phyloP scores from a whole-genome alignment of 2,113 vertebrate species.

The Vidua macroura region DNA sequence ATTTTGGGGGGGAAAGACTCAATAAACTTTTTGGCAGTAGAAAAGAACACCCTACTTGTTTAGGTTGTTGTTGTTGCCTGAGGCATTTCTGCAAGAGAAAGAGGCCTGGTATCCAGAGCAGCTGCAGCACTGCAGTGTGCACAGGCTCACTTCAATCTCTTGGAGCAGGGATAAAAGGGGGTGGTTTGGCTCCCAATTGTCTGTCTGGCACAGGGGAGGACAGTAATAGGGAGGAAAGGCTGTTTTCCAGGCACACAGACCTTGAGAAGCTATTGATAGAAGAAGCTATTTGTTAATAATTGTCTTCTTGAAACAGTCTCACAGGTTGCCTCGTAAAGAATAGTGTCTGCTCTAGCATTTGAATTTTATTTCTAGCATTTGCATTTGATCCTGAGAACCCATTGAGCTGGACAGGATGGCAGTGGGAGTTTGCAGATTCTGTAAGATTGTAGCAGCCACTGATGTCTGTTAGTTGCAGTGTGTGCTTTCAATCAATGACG shows the following conservation, averaged over 20 bases:
- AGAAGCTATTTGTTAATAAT: neutral
- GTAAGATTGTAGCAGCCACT: neutral
- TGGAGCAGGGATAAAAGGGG: neutral
- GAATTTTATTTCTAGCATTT: neutral
- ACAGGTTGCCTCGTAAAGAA: neutral
- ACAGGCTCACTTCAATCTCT: neutral
- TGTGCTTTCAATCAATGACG: rapidly evolving
- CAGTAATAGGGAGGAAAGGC: neutral
- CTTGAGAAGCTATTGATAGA: neutral
- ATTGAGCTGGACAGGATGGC: neutral
- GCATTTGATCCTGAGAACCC: neutral
- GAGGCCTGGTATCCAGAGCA: neutral
- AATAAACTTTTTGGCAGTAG: neutral
- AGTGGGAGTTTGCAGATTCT: neutral
- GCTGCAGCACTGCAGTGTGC: rapidly evolving
- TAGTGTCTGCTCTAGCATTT: neutral
- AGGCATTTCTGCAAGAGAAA: neutral
- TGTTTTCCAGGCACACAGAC: neutral
- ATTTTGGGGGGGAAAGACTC: neutral
- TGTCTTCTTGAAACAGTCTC: neutral
- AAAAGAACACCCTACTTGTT: neutral
- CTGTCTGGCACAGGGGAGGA: neutral
- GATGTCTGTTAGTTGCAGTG: neutral
- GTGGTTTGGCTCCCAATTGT: neutral
- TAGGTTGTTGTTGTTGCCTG: neutral